phyloP scores from a whole-genome alignment of 2,113 vertebrate genomes.

The Etia nguti region DNA sequence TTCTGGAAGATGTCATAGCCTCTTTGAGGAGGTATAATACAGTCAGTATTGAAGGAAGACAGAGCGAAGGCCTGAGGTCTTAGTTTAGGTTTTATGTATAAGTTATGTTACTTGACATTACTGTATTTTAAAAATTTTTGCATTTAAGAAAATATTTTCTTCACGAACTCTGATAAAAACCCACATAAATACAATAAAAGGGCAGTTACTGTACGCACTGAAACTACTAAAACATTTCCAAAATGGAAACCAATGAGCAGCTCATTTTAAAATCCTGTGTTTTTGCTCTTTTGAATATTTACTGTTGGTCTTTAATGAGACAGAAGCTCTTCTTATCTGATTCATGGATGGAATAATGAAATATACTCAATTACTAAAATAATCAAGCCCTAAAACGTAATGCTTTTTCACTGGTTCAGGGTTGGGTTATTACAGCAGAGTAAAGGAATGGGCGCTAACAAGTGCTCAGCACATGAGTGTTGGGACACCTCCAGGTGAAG shows the following conservation, averaged over 20 bases:
- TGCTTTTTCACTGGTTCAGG: background rate
- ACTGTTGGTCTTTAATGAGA: background rate
- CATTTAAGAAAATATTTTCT: background rate
- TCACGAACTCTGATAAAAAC: background rate
- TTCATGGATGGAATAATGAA: background rate
- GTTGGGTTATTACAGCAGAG: background rate
- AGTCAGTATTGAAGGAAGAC: too few relatives aligned
- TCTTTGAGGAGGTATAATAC: too few relatives aligned
- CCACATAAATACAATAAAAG: background rate
- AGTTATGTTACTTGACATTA: too few relatives aligned
- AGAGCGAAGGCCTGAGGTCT: too few relatives aligned
- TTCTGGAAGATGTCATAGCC: background rate
- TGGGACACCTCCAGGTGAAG: background rate
- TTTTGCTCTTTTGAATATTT: background rate
- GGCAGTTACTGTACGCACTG: background rate
- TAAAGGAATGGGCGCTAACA: background rate
- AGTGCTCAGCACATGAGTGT: background rate
- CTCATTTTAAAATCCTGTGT: background rate
- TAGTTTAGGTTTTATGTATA: too few relatives aligned
- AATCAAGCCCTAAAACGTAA: too few relatives aligned
- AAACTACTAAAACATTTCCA: background rate
- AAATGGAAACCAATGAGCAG: background rate
- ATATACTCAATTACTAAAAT: background rate
- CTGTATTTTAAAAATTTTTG: background rate
- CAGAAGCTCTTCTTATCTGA: background rate